Evolutionary conservation across 2,888 invertebrate genomes (phyloP).

Genomic region (Apocheima hispidaria): DNA sequence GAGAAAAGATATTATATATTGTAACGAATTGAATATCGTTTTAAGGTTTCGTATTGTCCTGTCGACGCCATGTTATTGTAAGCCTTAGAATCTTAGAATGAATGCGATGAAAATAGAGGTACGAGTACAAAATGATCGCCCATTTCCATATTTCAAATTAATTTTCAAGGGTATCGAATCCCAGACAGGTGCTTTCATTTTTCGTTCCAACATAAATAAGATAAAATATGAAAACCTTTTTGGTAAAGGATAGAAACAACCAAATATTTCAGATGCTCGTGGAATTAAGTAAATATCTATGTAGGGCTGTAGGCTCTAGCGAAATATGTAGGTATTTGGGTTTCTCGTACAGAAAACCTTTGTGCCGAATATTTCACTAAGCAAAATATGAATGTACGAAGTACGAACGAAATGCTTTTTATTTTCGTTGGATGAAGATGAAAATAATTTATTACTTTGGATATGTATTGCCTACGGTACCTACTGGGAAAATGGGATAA

Average conservation of each 20-base stretch:
- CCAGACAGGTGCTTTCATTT: slow-evolving; percentile 18
- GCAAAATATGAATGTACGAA: slow-evolving; percentile 25
- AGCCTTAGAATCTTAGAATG: background rate
- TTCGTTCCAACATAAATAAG: slow-evolving; percentile 20
- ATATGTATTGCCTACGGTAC: slow-evolving; percentile 4
- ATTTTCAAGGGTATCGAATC: slow-evolving; percentile 15
- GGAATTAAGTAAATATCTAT: slow-evolving; percentile 27
- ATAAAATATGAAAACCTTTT: slow-evolving; percentile 27
- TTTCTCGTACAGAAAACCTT: slow-evolving; percentile 24
- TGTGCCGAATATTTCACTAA: slow-evolving; percentile 23
- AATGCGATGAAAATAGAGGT: background rate
- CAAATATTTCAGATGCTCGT: slow-evolving; percentile 24
- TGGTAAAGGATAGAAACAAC: slow-evolving; percentile 19
- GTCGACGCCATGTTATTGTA: background rate
- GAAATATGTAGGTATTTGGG: slow-evolving; percentile 29
- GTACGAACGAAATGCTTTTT: slow-evolving; percentile 15
- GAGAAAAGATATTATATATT: too few relatives aligned
- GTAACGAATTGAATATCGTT: background rate
- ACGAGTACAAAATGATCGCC: background rate
- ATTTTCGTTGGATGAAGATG: slow-evolving; percentile 25
- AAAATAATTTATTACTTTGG: slow-evolving; percentile 26
- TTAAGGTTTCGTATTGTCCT: background rate
- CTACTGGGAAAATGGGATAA: slow-evolving; percentile 1
- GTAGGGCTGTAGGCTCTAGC: slow-evolving; percentile 23
- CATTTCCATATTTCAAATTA: slow-evolving; percentile 13